Conservation (phyloP, 2,888 invertebrate species). For the Hypselothyrea guttata region DNA sequence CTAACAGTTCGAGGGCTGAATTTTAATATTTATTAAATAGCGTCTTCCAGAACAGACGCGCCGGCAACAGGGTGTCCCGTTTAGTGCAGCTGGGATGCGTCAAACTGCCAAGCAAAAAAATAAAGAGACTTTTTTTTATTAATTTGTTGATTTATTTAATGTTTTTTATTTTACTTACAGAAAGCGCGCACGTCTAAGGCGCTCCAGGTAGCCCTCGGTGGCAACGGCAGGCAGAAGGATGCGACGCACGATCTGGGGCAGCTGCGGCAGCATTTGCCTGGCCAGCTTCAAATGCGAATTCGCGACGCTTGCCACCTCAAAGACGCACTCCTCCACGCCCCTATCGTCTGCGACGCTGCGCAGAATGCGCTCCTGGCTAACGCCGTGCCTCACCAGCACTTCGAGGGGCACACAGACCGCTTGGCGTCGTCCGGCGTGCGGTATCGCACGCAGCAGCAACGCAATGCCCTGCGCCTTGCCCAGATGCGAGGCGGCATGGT, state of each 20-base stretch:
- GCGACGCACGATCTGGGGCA: constrained; percentile 85
- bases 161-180: constrained; percentile 52
- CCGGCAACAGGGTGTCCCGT: constrained; percentile 86
- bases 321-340: constrained; percentile 88
- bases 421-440: constrained; percentile 77
- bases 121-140: too few species aligned
- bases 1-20: constrained; percentile 2
- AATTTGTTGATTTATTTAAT: too few species aligned
- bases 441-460: constrained; percentile 87
- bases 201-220: constrained; percentile 87
- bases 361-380: constrained; percentile 91
- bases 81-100: constrained; percentile 86
- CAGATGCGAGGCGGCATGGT: constrained; percentile 96
- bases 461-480: constrained; percentile 96
- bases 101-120: constrained; percentile 71
- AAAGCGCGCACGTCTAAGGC: constrained; percentile 88
- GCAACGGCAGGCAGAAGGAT: constrained; percentile 89
- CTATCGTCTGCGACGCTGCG: constrained; percentile 85
- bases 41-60: constrained; percentile 87
- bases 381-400: constrained; percentile 88
- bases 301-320: constrained; percentile 91
- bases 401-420: constrained; percentile 90
- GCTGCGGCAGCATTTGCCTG: constrained; percentile 84
- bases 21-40: constrained; percentile 80
- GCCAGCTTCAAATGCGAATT: constrained; percentile 92